These are phyloP conservation scores for Thunnus albacares DNA, from an alignment of 2,797 vertebrate genomes.

Conservation along the genomic window DNA sequence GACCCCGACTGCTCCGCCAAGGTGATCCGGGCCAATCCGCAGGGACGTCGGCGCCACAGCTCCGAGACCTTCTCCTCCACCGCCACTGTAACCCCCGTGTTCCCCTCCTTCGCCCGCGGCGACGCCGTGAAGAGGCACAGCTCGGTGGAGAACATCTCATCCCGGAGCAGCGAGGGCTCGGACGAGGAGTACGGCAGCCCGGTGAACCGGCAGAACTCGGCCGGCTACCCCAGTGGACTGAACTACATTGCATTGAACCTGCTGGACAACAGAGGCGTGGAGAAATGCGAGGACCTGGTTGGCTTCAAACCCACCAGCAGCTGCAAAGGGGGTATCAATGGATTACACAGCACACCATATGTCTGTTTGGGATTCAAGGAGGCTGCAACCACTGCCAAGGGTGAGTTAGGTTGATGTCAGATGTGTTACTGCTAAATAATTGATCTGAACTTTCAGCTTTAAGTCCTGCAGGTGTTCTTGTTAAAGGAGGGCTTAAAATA, in stretches of 20 bases:
- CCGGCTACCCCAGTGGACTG: slow-evolving; percentile 88
- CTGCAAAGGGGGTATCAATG: slow-evolving; percentile 83
- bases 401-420: slow-evolving; percentile 60
- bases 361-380: slow-evolving; percentile 85
- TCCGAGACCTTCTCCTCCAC: slow-evolving; percentile 93
- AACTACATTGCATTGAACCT: slow-evolving; percentile 96
- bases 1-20: slow-evolving; percentile 89
- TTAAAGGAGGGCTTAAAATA: neutral
- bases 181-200: slow-evolving; percentile 85
- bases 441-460: neutral
- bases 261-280: slow-evolving; percentile 77
- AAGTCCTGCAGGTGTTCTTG: neutral
- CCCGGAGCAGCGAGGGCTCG: slow-evolving; percentile 85
- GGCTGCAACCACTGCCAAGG: slow-evolving; percentile 83
- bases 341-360: slow-evolving; percentile 81
- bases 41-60: slow-evolving; percentile 92
- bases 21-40: slow-evolving; percentile 91
- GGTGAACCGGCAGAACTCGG: slow-evolving; percentile 84
- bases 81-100: slow-evolving; percentile 88
- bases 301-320: slow-evolving; percentile 80
- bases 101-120: slow-evolving; percentile 87
- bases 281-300: slow-evolving; percentile 77
- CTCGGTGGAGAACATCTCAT: slow-evolving; percentile 92
- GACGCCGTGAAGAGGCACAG: slow-evolving; percentile 82
- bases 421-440: slow-evolving; percentile 25